Evolutionary conservation across 2,888 invertebrate genomes (phyloP), one percentile per base, ranked within the genome.

Genomic region (Thereva nobilitata): DNA sequence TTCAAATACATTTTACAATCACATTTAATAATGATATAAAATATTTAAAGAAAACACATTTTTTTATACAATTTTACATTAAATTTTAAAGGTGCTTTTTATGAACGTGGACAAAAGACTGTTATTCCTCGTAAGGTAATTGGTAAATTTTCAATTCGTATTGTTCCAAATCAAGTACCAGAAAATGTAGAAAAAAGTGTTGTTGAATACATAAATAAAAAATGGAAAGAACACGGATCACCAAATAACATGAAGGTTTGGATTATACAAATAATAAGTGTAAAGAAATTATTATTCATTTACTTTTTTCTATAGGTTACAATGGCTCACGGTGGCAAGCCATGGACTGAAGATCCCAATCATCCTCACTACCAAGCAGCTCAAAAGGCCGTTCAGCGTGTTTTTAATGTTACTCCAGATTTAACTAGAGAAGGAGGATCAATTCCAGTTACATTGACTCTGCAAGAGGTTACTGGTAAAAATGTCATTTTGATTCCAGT

Each of bases 371-470:
- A 94, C 82, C 83, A 89, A 72, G 98, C 98, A 12, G 98, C 94
- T 5, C 86, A 87, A 41, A 85, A 84, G 52, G 94, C 94, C 37
- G 90, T 91, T 3, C 87, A 89, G 73, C 85, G 89, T 75, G 97
- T 97, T 8, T 97, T 93, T 80, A 90, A 87, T 74, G 84, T 86
- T 71, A 93, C 94, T 52, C 97, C 98, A 0, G 97, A 97, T 82
- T 86, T 96, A 83, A 96, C 94, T 0, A 89, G 98, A 64, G 98
- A 99, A 81, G 99, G 98, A 66, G 98, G 98, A 12, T 95, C 95
- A 52, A 98, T 99, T 81, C 98, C 98, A 2, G 93, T 98, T 68
- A 97, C 98, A 56, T 84, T 98, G 71, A 95, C 95, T 50, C 87
- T 99, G 78, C 90, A 93, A 83, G 91, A 97, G 80, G 90, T 92